Conservation (phyloP, 1,140 invertebrate genomes). For the Brachionus angularis region DNA sequence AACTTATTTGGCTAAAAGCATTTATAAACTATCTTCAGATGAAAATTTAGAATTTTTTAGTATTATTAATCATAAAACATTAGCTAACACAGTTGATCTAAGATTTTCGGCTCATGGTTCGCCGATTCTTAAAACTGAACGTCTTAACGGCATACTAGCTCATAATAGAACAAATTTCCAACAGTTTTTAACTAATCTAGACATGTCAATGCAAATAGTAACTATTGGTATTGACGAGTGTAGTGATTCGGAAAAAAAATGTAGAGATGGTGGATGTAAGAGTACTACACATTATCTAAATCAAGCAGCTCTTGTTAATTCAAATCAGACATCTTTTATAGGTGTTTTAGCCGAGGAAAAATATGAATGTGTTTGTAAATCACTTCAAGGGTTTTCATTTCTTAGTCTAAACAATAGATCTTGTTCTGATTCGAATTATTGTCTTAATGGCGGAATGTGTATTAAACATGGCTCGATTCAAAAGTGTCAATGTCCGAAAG, state of each 20-base stretch:
- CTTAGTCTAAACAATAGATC: constrained; percentile 44
- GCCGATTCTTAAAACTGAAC: constrained; percentile 87
- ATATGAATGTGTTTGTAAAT: constrained; percentile 70
- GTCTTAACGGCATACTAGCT: constrained; percentile 85
- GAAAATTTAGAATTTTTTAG: constrained; percentile 38
- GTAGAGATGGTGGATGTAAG: constrained; percentile 84
- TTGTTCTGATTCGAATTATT: constrained; percentile 80
- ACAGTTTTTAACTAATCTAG: constrained; percentile 59
- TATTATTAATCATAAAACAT: constrained; percentile 1
- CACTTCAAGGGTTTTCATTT: constrained; percentile 49
- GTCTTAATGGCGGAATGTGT: constrained; percentile 89
- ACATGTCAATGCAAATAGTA: constrained; percentile 87
- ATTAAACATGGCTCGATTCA: constrained; percentile 67
- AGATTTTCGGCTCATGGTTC: constrained; percentile 90
- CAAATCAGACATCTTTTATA: constrained; percentile 88
- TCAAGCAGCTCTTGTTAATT: constrained; percentile 87
- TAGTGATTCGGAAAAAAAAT: constrained; percentile 85
- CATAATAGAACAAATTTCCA: constrained; percentile 79
- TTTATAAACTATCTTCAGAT: background rate
- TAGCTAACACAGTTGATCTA: constrained; percentile 64
- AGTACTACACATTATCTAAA: constrained; percentile 78
- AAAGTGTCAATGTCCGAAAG: constrained; percentile 79
- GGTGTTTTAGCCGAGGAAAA: constrained; percentile 82
- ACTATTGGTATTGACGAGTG: constrained; percentile 98
- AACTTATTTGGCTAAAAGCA: background rate